Percentiles rank a stretch among this genome's conserved stretches.
These are phyloP conservation scores for Portunus trituberculatus DNA, from an alignment of 1,140 invertebrate species.

Conservation along the genomic window DNA sequence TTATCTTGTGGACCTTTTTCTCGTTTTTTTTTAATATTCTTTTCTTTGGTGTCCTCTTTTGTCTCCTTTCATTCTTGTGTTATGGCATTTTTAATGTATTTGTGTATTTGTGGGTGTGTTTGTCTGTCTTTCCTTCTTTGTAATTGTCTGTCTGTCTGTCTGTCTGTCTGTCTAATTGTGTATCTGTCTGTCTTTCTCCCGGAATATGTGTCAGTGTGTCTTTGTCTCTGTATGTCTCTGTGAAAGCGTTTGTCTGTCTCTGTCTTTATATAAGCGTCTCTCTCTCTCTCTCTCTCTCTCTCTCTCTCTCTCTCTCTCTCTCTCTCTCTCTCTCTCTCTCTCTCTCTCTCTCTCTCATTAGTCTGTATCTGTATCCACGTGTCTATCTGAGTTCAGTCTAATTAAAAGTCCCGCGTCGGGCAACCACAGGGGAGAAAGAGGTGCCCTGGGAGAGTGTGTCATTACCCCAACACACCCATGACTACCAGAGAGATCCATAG, in stretches of 20 bases:
- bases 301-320: slow-evolving; percentile 33
- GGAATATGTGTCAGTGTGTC: slow-evolving; percentile 28
- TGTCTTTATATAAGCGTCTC: not conserved
- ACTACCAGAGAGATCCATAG: no score
- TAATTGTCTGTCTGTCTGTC: slow-evolving; percentile 32
- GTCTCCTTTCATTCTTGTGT: not conserved
- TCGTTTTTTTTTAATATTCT: no score
- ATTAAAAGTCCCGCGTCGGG: not conserved
- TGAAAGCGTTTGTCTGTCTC: not conserved
- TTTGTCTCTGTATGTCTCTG: slow-evolving; percentile 36
- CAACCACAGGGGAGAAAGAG: no score
- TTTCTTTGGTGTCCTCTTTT: no score
- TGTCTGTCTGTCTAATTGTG: not conserved
- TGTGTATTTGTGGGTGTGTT: slow-evolving; percentile 31
- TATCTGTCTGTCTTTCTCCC: slow-evolving; percentile 1
- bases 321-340: slow-evolving; percentile 49
- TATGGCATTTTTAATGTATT: not conserved
- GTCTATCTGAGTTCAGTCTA: not conserved
- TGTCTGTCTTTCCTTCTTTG: slow-evolving; percentile 30
- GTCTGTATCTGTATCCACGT: not conserved
- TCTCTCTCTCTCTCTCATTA: slow-evolving; percentile 30
- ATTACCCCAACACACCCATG: no score
- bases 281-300: slow-evolving; percentile 46
- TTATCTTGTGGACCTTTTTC: no score
- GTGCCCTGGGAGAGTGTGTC: not conserved